Evolutionary conservation across 2,888 invertebrate genomes (phyloP).

Genomic region (Dynastes maya): DNA sequence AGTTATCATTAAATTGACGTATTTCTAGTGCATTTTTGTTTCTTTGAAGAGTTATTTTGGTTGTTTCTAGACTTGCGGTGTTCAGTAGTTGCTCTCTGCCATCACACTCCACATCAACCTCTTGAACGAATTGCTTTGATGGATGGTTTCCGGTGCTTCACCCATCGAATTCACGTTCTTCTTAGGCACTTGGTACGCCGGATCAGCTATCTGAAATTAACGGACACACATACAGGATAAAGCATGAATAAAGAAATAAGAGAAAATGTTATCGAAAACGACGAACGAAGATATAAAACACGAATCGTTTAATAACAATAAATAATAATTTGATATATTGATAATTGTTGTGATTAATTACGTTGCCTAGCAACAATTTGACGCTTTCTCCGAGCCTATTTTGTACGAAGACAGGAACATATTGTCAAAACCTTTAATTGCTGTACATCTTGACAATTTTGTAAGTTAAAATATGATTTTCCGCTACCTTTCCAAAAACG

Average conservation of each 20-base stretch:
- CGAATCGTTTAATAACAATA: too few relatives aligned
- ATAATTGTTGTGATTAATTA: too few relatives aligned
- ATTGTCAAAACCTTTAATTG: not conserved
- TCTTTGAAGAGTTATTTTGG: slow-evolving; percentile 19
- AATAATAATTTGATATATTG: too few relatives aligned
- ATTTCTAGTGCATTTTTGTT: slow-evolving; percentile 31
- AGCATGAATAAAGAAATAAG: too few relatives aligned
- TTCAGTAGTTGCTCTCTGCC: slow-evolving; percentile 78
- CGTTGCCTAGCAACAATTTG: too few relatives aligned
- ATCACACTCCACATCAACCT: slow-evolving; percentile 93
- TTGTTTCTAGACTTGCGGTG: slow-evolving; percentile 45
- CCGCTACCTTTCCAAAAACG: slow-evolving; percentile 10
- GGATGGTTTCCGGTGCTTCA: slow-evolving; percentile 85
- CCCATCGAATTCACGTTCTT: slow-evolving; percentile 76
- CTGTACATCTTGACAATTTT: too few relatives aligned
- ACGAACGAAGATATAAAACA: too few relatives aligned
- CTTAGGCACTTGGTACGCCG: slow-evolving; percentile 58
- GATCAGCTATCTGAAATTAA: slow-evolving; percentile 65
- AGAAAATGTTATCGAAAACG: too few relatives aligned
- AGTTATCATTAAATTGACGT: slow-evolving; percentile 17
- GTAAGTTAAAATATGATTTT: too few relatives aligned
- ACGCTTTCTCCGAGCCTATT: too few relatives aligned
- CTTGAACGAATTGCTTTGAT: slow-evolving; percentile 93
- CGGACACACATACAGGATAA: slow-evolving; percentile 25
- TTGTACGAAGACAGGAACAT: not conserved